Evolutionary conservation across 1,140 invertebrate genomes (phyloP).

Genomic region (Caenorhabditis remanei): DNA sequence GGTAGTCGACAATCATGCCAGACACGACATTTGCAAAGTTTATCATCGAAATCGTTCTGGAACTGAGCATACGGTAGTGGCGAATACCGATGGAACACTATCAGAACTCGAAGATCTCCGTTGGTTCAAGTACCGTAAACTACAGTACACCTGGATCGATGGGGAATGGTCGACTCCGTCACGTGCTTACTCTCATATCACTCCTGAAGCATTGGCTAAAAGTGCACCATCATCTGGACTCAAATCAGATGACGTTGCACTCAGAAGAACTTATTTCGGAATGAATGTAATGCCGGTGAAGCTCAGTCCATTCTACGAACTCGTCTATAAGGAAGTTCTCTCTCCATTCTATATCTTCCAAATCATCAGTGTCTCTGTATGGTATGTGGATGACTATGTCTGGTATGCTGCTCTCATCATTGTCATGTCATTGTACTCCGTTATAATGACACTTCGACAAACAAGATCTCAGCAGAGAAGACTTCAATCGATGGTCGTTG

Average conservation of each 20-base stretch:
- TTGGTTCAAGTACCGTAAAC: slow-evolving; percentile 42
- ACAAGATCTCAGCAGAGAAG: slow-evolving; percentile 82
- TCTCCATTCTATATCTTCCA: slow-evolving; percentile 94
- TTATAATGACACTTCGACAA: slow-evolving; percentile 81
- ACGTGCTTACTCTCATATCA: not conserved
- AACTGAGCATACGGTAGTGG: slow-evolving; percentile 39
- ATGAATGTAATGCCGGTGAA: slow-evolving; percentile 76
- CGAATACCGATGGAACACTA: not conserved
- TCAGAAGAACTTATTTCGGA: slow-evolving; percentile 69
- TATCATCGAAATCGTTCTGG: not conserved
- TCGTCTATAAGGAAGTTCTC: slow-evolving; percentile 81
- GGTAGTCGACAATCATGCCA: slow-evolving; percentile 57
- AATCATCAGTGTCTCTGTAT: slow-evolving; percentile 81
- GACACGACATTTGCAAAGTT: slow-evolving; percentile 13
- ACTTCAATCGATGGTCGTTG: slow-evolving; percentile 73
- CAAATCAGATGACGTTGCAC: not conserved
- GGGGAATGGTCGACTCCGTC: slow-evolving; percentile 13
- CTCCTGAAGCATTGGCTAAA: not conserved
- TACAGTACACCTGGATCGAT: slow-evolving; percentile 44
- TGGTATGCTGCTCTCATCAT: slow-evolving; percentile 88
- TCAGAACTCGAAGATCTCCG: slow-evolving; percentile 13
- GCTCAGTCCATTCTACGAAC: slow-evolving; percentile 73
- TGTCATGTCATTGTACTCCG: slow-evolving; percentile 88
- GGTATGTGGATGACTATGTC: slow-evolving; percentile 81
- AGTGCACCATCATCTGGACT: not conserved